Base-by-base conservation (phyloP, 2,888 invertebrate genomes). In the Argyra leucocephala region DNA sequence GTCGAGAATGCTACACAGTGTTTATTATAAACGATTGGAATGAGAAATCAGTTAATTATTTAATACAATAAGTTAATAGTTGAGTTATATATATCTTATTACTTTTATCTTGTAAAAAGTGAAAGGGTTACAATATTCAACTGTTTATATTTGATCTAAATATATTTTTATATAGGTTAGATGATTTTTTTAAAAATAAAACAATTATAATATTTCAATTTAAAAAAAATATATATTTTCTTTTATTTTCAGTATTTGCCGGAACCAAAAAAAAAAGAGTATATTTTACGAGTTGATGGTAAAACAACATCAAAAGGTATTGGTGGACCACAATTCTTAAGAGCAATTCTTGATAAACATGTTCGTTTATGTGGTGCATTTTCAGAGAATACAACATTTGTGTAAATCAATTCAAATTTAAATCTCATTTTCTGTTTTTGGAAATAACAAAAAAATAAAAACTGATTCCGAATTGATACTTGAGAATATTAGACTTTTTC, bases 351-450 rank as follows among this genome's bases (percentile, higher is more conserved):
- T 18, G 84, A 84, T 58, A 86, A 88, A 63, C 85, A 87, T 68
- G 85, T 90, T 73, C 81, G 90, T 69, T 77, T 92, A 62, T 87
- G 87, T 65, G 91, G 90, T 5, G 90, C 90, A n/a, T 91, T 91
- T 75, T 86, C 89, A 0, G 86, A 88, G 71, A 90, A 90, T 74
- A 88, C 87, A 0, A 84, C 86, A 63, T 91, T 90, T 75, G 69
- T 78, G 64, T 76, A 69, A 70, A 48, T 12, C n/a, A 6, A 48
- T 18, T 48, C 18, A 48, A 31, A 31, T 4, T 4, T 2, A 3
- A 31, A 6, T 10, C 31, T 10, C n/a, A n/a, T n/a, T n/a, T n/a
- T 31, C 10, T 31, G 26, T 26, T 26, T 31, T 31, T 31, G 12
- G 12, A 31, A 31, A 31, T 6, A 31, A 31, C 9, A 31, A 31